Percentiles rank a stretch among this genome's conserved stretches.
Conservation (phyloP, 2,113 vertebrate genomes). For the Crotalus horridus region DNA sequence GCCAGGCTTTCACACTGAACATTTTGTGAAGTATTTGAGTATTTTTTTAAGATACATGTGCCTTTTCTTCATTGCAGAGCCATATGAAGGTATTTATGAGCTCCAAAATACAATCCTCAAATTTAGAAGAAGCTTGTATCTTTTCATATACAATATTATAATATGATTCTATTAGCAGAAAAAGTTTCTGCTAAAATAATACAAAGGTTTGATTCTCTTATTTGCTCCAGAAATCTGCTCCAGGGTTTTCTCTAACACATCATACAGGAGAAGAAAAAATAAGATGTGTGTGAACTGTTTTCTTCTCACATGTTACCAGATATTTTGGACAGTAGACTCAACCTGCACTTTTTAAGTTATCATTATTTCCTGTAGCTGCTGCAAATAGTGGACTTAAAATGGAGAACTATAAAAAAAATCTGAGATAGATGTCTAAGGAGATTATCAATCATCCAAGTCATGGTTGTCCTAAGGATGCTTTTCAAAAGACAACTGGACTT, state of each 20-base stretch:
- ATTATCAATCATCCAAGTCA: not conserved
- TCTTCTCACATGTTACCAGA: not conserved
- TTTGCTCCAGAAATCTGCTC: not conserved
- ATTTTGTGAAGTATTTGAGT: conserved; percentile 1
- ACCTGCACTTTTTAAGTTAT: not conserved
- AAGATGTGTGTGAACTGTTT: not conserved
- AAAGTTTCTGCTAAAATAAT: not conserved
- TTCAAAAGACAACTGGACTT: not conserved
- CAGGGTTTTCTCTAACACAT: not conserved
- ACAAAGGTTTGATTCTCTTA: not conserved
- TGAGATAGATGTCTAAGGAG: not conserved
- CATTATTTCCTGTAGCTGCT: not conserved
- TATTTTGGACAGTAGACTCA: not conserved
- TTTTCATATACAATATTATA: not conserved
- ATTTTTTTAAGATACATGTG: not conserved
- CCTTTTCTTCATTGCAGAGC: not conserved
- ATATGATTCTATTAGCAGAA: not conserved
- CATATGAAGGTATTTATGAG: not conserved
- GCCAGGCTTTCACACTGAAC: not conserved
- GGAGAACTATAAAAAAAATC: not conserved
- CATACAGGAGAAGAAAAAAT: not conserved
- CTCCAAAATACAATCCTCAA: not conserved
- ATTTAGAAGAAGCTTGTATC: not conserved
- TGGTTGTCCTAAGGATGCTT: not conserved
- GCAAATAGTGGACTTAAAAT: not conserved